Percentiles rank a stretch among this genome's conserved stretches.
These are phyloP conservation scores for Hippotragus niger DNA, from an alignment of 2,113 vertebrate genomes.

Conservation along the genomic window DNA sequence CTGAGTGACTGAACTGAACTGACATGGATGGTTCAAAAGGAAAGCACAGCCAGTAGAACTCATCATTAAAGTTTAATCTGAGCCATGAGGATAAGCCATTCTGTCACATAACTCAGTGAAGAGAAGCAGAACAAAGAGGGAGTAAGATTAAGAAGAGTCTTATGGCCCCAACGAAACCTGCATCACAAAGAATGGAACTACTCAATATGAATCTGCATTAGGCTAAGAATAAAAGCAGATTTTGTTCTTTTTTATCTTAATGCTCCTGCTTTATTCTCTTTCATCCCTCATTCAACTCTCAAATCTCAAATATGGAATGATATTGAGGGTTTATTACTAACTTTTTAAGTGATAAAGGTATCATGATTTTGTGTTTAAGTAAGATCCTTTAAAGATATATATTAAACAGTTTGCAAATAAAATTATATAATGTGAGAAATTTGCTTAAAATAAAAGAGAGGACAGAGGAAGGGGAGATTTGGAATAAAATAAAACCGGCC, in stretches of 20 bases:
- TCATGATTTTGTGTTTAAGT: not conserved
- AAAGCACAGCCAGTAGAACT: not conserved
- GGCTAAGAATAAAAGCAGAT: not conserved
- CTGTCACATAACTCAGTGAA: not conserved
- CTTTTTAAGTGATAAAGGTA: constrained; percentile 18
- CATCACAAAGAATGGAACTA: not conserved
- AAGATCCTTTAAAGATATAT: not conserved
- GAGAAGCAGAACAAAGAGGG: not conserved
- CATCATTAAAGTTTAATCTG: not conserved
- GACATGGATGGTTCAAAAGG: not conserved
- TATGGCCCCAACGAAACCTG: not conserved
- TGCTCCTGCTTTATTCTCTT: not conserved
- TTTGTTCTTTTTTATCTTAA: not conserved
- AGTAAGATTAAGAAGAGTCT: not conserved
- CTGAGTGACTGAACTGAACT: not conserved
- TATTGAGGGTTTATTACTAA: not conserved
- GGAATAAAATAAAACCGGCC: not conserved
- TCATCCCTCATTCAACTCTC: not conserved
- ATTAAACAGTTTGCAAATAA: not conserved
- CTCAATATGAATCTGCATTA: not conserved
- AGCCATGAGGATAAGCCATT: not conserved
- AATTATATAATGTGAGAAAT: not conserved
- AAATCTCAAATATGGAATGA: not conserved
- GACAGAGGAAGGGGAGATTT: not conserved
- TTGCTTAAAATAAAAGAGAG: not conserved